A percentile compares a stretch with the other conserved stretches of the same genome.
These are phyloP conservation scores for Drosophila eugracilis DNA, from an alignment of 1,140 invertebrate genomes.

Conservation along the genomic window DNA sequence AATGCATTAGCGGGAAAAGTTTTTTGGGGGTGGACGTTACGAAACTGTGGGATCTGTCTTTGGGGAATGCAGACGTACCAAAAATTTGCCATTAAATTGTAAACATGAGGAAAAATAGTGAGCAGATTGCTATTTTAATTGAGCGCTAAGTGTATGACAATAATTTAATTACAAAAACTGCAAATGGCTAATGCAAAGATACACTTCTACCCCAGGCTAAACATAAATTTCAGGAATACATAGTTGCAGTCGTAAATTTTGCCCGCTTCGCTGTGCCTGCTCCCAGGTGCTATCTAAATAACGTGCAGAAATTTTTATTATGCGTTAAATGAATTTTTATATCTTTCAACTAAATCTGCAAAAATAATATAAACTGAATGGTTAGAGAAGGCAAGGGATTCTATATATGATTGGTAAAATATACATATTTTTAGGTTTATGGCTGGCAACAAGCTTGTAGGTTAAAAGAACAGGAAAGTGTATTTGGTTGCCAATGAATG, in stretches of 20 bases:
- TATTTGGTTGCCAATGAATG: no score
- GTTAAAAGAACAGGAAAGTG: neutral
- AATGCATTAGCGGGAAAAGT: slow-evolving; percentile 31
- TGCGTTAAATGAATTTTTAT: slow-evolving; percentile 82
- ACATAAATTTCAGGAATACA: slow-evolving; percentile 28
- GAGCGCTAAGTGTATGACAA: slow-evolving; percentile 70
- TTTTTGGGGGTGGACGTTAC: slow-evolving; percentile 5
- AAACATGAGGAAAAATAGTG: slow-evolving; percentile 56
- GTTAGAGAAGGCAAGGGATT: neutral
- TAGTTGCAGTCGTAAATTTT: slow-evolving; percentile 47
- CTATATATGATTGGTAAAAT: neutral
- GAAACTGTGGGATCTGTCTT: neutral
- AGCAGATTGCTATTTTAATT: slow-evolving; percentile 58
- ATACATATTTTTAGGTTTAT: no score
- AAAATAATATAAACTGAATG: slow-evolving; percentile 8
- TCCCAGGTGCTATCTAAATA: slow-evolving; percentile 58
- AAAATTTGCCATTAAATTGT: slow-evolving; percentile 74
- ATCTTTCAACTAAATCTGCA: slow-evolving; percentile 51
- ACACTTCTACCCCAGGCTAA: slow-evolving; percentile 10
- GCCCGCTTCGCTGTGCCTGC: slow-evolving; percentile 17
- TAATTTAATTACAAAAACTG: slow-evolving; percentile 73
- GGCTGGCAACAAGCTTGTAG: neutral
- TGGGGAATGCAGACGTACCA: slow-evolving; percentile 32
- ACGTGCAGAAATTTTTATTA: slow-evolving; percentile 78
- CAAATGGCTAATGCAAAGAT: slow-evolving; percentile 20